Evolutionary conservation across 2,888 invertebrate genomes (phyloP).

Genomic region (Rhaphigaster nebulosa): DNA sequence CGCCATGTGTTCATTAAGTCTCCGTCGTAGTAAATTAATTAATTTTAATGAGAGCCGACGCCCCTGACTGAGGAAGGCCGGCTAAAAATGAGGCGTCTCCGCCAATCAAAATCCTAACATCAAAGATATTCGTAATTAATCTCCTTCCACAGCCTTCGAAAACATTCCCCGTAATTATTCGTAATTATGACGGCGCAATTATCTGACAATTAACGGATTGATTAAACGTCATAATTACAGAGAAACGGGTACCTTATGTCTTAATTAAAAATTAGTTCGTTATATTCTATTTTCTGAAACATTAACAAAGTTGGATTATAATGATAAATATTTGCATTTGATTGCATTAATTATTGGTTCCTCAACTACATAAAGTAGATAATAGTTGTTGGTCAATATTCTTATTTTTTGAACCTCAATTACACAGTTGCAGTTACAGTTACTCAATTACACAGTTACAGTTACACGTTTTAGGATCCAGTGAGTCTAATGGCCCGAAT

Average conservation of each 20-base stretch:
- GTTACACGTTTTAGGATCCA: too few relatives aligned
- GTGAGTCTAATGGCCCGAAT: too few relatives aligned
- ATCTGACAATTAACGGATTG: slow-evolving; percentile 7
- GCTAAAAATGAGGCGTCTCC: slow-evolving; percentile 39
- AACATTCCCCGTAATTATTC: slow-evolving; percentile 1
- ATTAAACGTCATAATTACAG: neutral
- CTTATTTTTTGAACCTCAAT: too few relatives aligned
- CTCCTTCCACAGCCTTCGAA: slow-evolving; percentile 13
- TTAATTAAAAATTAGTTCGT: slow-evolving; percentile 4
- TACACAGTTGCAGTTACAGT: too few relatives aligned
- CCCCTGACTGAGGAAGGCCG: neutral
- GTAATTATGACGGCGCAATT: slow-evolving; percentile 19
- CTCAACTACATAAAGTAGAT: too few relatives aligned
- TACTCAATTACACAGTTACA: too few relatives aligned
- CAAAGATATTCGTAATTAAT: slow-evolving; percentile 41
- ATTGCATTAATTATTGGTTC: too few relatives aligned
- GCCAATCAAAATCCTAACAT: slow-evolving; percentile 32
- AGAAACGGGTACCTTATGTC: neutral
- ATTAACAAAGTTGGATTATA: neutral
- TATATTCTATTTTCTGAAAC: neutral
- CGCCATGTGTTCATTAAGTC: slow-evolving; percentile 2
- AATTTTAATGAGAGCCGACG: slow-evolving; percentile 29
- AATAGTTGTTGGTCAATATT: too few relatives aligned
- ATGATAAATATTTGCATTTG: neutral
- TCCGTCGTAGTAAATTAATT: slow-evolving; percentile 21